Conservation (phyloP, 1,140 invertebrate genomes). For the Fopius arisanus region DNA sequence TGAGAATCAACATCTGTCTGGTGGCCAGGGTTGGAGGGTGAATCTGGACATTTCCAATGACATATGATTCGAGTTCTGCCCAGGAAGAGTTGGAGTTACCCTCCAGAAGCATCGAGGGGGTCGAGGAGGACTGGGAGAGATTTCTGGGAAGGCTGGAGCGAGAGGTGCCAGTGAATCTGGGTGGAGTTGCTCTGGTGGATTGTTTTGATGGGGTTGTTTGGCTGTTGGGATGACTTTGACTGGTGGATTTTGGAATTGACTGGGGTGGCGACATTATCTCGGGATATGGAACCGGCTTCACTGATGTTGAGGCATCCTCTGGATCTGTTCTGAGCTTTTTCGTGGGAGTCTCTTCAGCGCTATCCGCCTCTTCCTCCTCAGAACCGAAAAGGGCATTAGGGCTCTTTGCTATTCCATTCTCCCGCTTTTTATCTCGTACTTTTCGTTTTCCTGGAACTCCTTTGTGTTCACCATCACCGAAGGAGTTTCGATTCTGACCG, state of each 20-base stretch:
- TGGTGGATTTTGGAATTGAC: slow-evolving; percentile 50
- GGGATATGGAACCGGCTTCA: slow-evolving; percentile 47
- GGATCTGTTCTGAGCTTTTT: slow-evolving; percentile 50
- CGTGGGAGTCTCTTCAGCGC: slow-evolving; percentile 42
- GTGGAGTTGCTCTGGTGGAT: slow-evolving; percentile 33
- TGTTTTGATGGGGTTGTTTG: slow-evolving; percentile 40
- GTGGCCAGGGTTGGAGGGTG: slow-evolving; percentile 87
- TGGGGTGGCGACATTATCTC: slow-evolving; percentile 61
- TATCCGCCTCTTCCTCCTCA: slow-evolving; percentile 43
- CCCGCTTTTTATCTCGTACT: slow-evolving; percentile 46
- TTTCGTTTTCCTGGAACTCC: slow-evolving; percentile 55
- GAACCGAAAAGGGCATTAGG: slow-evolving; percentile 40
- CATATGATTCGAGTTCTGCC: slow-evolving; percentile 87
- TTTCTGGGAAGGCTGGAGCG: slow-evolving; percentile 38
- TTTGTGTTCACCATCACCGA: slow-evolving; percentile 48
- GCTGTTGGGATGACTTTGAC: slow-evolving; percentile 35
- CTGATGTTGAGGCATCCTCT: slow-evolving; percentile 41
- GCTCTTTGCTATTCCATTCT: slow-evolving; percentile 48
- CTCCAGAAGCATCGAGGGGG: slow-evolving; percentile 47
- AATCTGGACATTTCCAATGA: slow-evolving; percentile 86
- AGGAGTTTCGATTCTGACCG: slow-evolving; percentile 51
- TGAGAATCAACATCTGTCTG: slow-evolving; percentile 88
- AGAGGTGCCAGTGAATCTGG: slow-evolving; percentile 26
- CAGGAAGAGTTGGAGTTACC: slow-evolving; percentile 83
- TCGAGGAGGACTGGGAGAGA: slow-evolving; percentile 31